Conservation (phyloP, 2,113 vertebrate genomes). For the Micronycteris hirsuta region DNA sequence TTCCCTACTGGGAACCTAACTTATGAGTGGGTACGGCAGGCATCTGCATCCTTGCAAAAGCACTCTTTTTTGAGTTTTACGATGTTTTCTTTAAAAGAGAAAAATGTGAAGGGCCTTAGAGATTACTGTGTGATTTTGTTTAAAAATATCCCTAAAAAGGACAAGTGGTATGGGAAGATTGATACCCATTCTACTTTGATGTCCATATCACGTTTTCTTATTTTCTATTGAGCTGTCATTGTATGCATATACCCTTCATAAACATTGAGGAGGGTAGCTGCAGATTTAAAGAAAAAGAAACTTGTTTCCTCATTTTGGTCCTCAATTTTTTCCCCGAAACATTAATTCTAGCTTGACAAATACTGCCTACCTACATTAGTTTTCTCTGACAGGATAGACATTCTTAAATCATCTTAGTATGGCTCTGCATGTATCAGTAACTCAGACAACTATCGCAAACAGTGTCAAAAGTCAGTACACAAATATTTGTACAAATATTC, state of each 20-base stretch:
- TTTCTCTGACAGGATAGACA: not conserved
- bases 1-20: not conserved
- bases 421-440: not conserved
- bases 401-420: not conserved
- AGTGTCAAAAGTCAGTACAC: not conserved
- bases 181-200: not conserved
- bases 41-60: not conserved
- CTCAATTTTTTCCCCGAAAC: not conserved
- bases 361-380: not conserved
- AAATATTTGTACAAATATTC: not conserved
- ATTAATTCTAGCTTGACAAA: not conserved
- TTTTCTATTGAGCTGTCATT: not conserved
- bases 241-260: not conserved
- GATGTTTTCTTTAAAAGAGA: not conserved
- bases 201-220: not conserved
- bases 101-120: not conserved
- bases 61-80: not conserved
- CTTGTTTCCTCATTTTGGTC: not conserved
- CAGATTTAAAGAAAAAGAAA: constrained; percentile 32
- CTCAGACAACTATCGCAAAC: not conserved
- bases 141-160: constrained; percentile 2
- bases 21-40: not conserved
- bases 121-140: not conserved
- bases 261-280: not conserved
- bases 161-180: not conserved